phyloP scores from a whole-genome alignment of 2,888 invertebrate species.

The Ernsta delagoae region DNA sequence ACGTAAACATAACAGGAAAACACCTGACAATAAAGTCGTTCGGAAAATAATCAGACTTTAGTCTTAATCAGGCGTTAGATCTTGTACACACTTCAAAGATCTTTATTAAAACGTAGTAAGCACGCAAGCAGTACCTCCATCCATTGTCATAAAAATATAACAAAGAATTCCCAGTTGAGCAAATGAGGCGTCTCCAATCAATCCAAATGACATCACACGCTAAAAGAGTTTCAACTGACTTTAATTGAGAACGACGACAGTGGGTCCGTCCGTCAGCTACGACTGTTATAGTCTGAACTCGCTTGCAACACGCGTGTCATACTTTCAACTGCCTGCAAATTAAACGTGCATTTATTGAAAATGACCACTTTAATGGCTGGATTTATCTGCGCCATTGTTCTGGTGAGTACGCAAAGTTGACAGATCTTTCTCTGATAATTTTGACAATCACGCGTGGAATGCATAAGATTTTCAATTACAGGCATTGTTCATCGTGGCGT shows the following conservation, averaged over 20 bases:
- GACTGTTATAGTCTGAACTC: conserved; percentile 65
- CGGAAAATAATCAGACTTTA: too few species aligned
- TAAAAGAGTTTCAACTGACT: conserved; percentile 64
- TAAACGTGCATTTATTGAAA: conserved; percentile 49
- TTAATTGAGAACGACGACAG: conserved; percentile 69
- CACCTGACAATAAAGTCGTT: too few species aligned
- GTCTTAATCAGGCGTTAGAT: not conserved
- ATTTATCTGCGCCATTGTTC: conserved; percentile 67
- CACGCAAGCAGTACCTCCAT: conserved; percentile 10
- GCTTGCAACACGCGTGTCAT: conserved; percentile 64
- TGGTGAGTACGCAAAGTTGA: conserved; percentile 63
- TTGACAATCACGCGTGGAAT: not conserved
- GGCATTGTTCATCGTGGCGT: conserved; percentile 65
- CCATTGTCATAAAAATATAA: conserved; percentile 30
- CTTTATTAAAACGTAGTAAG: conserved; percentile 6
- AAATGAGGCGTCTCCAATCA: conserved; percentile 61
- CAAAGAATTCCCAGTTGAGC: conserved; percentile 45
- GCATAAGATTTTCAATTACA: conserved; percentile 47
- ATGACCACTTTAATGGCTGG: conserved; percentile 69
- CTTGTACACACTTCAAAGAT: conserved; percentile 3
- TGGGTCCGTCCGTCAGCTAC: conserved; percentile 55
- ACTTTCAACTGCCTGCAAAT: conserved; percentile 44
- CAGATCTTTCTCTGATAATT: conserved; percentile 24
- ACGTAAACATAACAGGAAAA: too few species aligned
- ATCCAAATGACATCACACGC: conserved; percentile 72